These are phyloP conservation scores for Carcharodon carcharias DNA, from an alignment of 2,797 vertebrate species.

Conservation along the genomic window DNA sequence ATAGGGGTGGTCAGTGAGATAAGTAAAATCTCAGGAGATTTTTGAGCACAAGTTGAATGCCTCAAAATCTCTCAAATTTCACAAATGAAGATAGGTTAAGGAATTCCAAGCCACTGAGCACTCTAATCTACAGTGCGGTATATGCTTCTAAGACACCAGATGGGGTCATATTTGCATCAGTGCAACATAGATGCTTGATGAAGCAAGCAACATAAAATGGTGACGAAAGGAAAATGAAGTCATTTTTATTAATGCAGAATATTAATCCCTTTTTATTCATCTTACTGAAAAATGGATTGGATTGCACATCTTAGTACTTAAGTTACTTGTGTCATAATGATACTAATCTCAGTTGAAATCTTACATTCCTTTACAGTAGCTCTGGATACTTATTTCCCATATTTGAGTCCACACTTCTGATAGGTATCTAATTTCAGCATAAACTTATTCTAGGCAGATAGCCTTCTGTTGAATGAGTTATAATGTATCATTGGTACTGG, in stretches of 20 bases:
- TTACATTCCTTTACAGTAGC: not conserved
- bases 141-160: not conserved
- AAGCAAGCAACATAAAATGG: constrained; percentile 16
- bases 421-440: constrained; percentile 6
- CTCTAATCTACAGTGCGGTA: not conserved
- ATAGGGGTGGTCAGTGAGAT: not conserved
- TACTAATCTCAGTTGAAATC: not conserved
- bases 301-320: not conserved
- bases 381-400: not conserved
- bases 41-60: not conserved
- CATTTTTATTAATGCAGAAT: constrained; percentile 13
- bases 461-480: not conserved
- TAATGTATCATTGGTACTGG: constrained; percentile 1
- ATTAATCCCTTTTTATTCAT: not conserved
- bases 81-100: not conserved
- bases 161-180: constrained; percentile 26
- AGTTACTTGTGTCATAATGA: not conserved
- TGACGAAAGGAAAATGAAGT: constrained; percentile 15
- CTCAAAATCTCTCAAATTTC: not conserved
- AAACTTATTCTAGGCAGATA: not conserved
- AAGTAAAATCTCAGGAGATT: not conserved
- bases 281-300: not conserved
- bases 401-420: not conserved
- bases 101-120: not conserved
- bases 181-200: constrained; percentile 29